Evolutionary conservation across 2,797 vertebrate species (phyloP).

Genomic region (Parambassis ranga): DNA sequence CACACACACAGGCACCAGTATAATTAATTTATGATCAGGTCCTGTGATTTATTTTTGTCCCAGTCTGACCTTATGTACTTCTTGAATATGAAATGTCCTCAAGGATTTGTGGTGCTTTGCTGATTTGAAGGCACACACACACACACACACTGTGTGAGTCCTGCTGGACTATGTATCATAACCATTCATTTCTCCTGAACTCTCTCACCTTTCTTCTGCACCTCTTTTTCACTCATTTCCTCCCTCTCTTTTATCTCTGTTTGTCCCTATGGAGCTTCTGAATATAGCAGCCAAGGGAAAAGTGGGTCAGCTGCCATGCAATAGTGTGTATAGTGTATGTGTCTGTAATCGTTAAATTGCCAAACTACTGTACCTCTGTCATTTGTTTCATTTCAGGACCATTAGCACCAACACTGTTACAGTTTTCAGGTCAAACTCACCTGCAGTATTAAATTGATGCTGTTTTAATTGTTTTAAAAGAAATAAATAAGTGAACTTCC

Average conservation of each 20-base stretch:
- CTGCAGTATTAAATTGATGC: too few relatives aligned
- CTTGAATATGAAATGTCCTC: slow-evolving; percentile 47
- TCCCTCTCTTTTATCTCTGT: slow-evolving; percentile 30
- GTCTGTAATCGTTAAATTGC: slow-evolving; percentile 27
- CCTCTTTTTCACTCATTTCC: slow-evolving; percentile 50
- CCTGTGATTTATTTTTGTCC: slow-evolving; percentile 68
- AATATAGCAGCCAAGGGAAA: slow-evolving; percentile 81
- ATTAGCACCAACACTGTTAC: too few relatives aligned
- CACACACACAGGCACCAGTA: slow-evolving; percentile 27
- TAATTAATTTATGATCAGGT: slow-evolving; percentile 55
- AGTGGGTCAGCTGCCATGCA: slow-evolving; percentile 77
- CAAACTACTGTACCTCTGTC: slow-evolving; percentile 2
- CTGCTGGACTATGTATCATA: slow-evolving; percentile 52
- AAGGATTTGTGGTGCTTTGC: slow-evolving; percentile 41
- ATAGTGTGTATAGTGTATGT: slow-evolving; percentile 18
- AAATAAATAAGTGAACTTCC: too few relatives aligned
- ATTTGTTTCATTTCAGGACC: not conserved
- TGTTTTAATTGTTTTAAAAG: too few relatives aligned
- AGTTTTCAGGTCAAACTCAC: too few relatives aligned
- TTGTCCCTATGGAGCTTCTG: slow-evolving; percentile 71
- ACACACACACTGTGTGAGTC: slow-evolving; percentile 5
- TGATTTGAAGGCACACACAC: slow-evolving; percentile 3
- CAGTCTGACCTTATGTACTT: slow-evolving; percentile 51
- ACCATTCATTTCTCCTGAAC: slow-evolving; percentile 54
- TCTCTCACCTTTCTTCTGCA: slow-evolving; percentile 55